These are phyloP conservation scores for Ennomos fuscantarius DNA, from an alignment of 2,888 invertebrate species.

Conservation along the genomic window DNA sequence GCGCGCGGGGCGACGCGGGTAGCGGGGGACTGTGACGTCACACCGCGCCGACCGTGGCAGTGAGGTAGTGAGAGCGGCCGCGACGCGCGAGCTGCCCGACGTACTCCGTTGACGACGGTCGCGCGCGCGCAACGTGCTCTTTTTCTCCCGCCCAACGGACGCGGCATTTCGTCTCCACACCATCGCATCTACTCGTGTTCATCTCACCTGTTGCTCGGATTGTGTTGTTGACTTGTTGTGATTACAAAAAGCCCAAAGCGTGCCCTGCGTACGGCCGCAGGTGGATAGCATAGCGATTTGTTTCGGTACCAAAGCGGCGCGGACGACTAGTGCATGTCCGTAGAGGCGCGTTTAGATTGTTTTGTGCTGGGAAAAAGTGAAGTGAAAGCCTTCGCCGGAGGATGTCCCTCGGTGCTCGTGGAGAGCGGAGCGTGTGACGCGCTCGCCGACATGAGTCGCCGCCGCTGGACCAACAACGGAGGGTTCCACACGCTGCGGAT, in stretches of 20 bases:
- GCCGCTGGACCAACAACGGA: conserved; percentile 91
- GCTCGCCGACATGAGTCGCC: conserved; percentile 89
- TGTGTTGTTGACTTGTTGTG: conserved; percentile 74
- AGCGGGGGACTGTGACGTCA: conserved; percentile 75
- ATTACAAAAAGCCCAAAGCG: conserved; percentile 51
- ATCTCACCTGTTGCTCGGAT: conserved; percentile 71
- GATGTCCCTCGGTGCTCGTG: conserved; percentile 75
- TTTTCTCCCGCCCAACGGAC: conserved; percentile 60
- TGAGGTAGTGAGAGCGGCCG: conserved; percentile 80
- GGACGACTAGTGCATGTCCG: conserved; percentile 67
- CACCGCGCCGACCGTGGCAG: conserved; percentile 80
- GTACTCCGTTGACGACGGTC: conserved; percentile 81
- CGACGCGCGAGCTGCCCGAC: conserved; percentile 76
- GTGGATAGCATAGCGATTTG: conserved; percentile 44
- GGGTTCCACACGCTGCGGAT: conserved; percentile 87
- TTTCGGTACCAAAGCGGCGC: conserved; percentile 67
- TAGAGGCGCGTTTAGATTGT: conserved; percentile 74
- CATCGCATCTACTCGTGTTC: conserved; percentile 58
- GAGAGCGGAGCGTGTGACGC: conserved; percentile 75
- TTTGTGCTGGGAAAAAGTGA: conserved; percentile 80
- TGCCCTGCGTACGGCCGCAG: conserved; percentile 11
- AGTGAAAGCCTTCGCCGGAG: conserved; percentile 78
- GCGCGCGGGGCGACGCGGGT: conserved; percentile 59
- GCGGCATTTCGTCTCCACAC: conserved; percentile 63
- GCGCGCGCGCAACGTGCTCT: conserved; percentile 76